These are phyloP conservation scores for Epinephelus lanceolatus DNA, from an alignment of 2,113 vertebrate species.

Conservation along the genomic window DNA sequence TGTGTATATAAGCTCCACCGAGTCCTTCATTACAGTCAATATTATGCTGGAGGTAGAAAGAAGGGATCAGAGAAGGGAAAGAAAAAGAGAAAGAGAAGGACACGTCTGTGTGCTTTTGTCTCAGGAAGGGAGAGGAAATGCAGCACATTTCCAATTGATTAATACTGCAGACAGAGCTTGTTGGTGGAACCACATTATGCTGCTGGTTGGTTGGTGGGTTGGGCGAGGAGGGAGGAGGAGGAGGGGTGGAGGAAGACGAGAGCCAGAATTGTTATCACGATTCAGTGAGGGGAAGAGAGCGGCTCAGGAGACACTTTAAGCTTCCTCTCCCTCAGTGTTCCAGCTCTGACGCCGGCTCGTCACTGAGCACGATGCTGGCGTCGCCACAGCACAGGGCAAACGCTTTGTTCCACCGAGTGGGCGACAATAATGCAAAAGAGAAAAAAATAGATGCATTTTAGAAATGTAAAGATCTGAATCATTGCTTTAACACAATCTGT, in stretches of 20 bases:
- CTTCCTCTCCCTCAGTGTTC: constrained; percentile 10
- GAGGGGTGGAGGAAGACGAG: constrained; percentile 10
- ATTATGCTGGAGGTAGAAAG: constrained; percentile 22
- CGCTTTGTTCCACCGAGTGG: background rate
- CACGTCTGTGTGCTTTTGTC: constrained; percentile 54
- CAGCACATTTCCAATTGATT: constrained; percentile 78
- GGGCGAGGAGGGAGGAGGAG: constrained; percentile 7
- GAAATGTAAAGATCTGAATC: too few species aligned
- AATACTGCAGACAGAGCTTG: constrained; percentile 77
- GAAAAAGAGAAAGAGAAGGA: background rate
- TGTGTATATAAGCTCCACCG: constrained; percentile 52
- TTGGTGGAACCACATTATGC: constrained; percentile 77
- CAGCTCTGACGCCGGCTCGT: background rate
- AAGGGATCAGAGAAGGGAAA: background rate
- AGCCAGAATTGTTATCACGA: constrained; percentile 40
- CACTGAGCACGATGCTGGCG: background rate
- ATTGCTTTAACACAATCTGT: too few species aligned
- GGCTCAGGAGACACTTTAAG: constrained; percentile 35
- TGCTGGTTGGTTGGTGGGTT: constrained; percentile 54
- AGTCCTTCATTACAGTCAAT: constrained; percentile 64
- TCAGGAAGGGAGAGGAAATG: constrained; percentile 63
- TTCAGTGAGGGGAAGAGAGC: constrained; percentile 29
- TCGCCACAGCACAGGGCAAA: background rate
- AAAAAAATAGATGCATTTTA: too few species aligned
- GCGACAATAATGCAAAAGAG: too few species aligned